These are phyloP conservation scores for cattle (Bos taurus) DNA, from an alignment of 2,113 vertebrate genomes.

Conservation along the genomic window ARS-UCD2.0 NC_037335.1:45630501-45631000, in stretches of 20 bases:
- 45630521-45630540: neutral
- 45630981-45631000: neutral
- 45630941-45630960: accelerated
- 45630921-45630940: no score
- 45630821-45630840: neutral
- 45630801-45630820: neutral
- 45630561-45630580: neutral
- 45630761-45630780: neutral
- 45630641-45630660: slow-evolving; percentile 46
- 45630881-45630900: neutral
- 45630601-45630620: neutral
- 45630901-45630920: neutral
- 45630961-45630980: neutral
- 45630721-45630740: neutral
- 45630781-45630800: neutral
- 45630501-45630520: neutral
- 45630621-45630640: neutral
- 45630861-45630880: neutral
- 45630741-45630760: neutral
- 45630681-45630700: slow-evolving; percentile 29
- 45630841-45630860: neutral
- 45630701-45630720: neutral
- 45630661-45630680: slow-evolving; percentile 15
- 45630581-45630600: neutral
- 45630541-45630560: neutral